A percentile compares a stretch with the other conserved stretches of the same genome.
Conservation (phyloP, 2,797 vertebrate species). For the Rallus crepitans region DNA sequence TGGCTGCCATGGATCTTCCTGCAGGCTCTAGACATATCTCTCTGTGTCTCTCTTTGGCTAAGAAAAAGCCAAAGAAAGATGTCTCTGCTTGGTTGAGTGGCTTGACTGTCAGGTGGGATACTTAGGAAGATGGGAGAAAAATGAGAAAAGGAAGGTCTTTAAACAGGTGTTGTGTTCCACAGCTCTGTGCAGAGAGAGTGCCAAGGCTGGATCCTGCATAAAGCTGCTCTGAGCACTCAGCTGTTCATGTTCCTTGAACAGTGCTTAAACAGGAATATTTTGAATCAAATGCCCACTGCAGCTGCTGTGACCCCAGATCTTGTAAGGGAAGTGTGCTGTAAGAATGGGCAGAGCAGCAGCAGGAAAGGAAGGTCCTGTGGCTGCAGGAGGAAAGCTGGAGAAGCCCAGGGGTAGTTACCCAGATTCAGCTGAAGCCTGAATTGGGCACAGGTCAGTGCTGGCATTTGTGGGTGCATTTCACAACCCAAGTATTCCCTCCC, state of each 20-base stretch:
- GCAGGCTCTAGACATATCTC: neutral
- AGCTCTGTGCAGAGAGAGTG: neutral
- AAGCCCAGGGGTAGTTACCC: neutral
- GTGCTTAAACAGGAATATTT: accelerated
- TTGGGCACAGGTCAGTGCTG: neutral
- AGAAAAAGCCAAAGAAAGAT: neutral
- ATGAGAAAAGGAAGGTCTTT: neutral
- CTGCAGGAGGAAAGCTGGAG: neutral
- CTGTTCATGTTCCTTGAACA: neutral
- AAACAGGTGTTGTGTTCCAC: neutral
- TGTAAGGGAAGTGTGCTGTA: neutral
- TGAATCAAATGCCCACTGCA: neutral
- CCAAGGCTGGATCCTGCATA: neutral
- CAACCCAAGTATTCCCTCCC: neutral
- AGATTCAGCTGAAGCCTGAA: neutral
- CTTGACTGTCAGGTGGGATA: neutral
- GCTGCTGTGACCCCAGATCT: neutral
- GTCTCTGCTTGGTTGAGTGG: neutral
- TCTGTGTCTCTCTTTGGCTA: neutral
- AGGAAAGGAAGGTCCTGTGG: neutral
- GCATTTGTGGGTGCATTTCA: neutral
- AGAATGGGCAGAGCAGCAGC: neutral
- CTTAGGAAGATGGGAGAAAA: neutral
- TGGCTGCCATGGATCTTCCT: neutral
- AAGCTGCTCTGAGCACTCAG: neutral